Base-by-base conservation (phyloP, 1,140 invertebrate genomes). In the Scaptomyza graminum region DNA sequence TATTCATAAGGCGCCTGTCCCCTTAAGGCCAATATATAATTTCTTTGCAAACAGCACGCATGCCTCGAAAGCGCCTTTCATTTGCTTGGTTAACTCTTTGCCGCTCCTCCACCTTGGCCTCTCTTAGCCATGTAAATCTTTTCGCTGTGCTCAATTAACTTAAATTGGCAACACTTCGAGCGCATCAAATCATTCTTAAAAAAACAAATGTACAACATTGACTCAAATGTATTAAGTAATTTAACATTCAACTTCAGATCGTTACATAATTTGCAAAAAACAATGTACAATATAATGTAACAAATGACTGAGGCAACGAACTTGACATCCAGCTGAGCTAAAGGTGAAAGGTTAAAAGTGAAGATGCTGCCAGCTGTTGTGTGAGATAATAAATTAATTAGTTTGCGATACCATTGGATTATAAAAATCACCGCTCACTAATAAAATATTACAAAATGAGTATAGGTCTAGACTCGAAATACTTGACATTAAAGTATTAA, bases 261-360 rank as follows among this genome's bases (percentile, higher is more conserved):
- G 54, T 72, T 54, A 41, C 61, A 74, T 52, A 82, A 76, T 63
- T 61, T 18, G 13, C 65, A 57, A 28, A 46, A 51, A 22, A 61
- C 41, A 67, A 44, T 13, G 15, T 16, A 46, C n/a, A n/a, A n/a
- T n/a, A n/a, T n/a, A n/a, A n/a, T 28, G 1, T 57, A 76, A 79
- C 89, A 46, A 90, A 90, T 87, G 81, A 89, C 84, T 90, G 70
- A 78, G 73, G 72, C 66, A 89, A 85, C 80, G 63, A 90, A 90
- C 89, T 76, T 85, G 83, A 70, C 50, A 69, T 43, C 39, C 62
- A 46, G 54, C 49, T 15, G 15, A 7, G 18, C 18, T n/a, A 37
- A 61, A 34, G 47, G 41, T 56, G 39, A 65, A 39, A 55, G 46
- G 51, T 39, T n/a, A 7, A n/a, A 25, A 47, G 25, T 34, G 25